Evolutionary conservation across 2,888 invertebrate species (phyloP).

Genomic region (Heliconius sara): DNA sequence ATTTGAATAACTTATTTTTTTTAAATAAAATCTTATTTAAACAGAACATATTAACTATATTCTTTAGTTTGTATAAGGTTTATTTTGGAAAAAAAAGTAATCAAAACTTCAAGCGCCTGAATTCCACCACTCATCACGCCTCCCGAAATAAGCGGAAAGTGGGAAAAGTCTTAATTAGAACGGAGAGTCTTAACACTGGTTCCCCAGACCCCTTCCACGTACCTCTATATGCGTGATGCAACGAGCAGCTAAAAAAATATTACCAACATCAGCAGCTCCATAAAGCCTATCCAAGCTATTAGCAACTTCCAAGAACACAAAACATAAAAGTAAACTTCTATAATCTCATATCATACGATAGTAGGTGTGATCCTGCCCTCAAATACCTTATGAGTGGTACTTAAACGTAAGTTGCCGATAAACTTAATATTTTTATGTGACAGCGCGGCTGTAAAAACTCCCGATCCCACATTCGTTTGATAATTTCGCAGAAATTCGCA

Average conservation of each 20-base stretch:
- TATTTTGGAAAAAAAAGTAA: too few relatives aligned
- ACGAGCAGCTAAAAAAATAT: background rate
- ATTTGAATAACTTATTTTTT: too few relatives aligned
- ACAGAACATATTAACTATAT: too few relatives aligned
- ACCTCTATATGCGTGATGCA: background rate
- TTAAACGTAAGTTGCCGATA: conserved; percentile 70
- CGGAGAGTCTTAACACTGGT: background rate
- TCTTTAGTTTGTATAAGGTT: too few relatives aligned
- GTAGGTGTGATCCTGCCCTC: conserved; percentile 57
- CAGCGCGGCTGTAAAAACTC: conserved; percentile 63
- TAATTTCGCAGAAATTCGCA: conserved; percentile 62
- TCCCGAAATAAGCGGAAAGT: too few relatives aligned
- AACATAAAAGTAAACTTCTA: conserved; percentile 48
- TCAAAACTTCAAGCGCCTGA: too few relatives aligned
- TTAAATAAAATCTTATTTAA: too few relatives aligned
- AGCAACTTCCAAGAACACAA: conserved; percentile 57
- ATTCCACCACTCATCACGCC: too few relatives aligned
- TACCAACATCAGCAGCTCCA: background rate
- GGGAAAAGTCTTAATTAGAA: background rate
- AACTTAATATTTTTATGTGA: conserved; percentile 77
- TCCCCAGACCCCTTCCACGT: background rate
- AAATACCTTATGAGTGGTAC: conserved; percentile 56
- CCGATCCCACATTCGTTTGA: conserved; percentile 62
- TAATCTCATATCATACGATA: conserved; percentile 49
- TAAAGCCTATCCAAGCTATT: conserved; percentile 41